These are phyloP conservation scores for Diploptera punctata DNA, from an alignment of 2,888 invertebrate genomes.

Conservation along the genomic window DNA sequence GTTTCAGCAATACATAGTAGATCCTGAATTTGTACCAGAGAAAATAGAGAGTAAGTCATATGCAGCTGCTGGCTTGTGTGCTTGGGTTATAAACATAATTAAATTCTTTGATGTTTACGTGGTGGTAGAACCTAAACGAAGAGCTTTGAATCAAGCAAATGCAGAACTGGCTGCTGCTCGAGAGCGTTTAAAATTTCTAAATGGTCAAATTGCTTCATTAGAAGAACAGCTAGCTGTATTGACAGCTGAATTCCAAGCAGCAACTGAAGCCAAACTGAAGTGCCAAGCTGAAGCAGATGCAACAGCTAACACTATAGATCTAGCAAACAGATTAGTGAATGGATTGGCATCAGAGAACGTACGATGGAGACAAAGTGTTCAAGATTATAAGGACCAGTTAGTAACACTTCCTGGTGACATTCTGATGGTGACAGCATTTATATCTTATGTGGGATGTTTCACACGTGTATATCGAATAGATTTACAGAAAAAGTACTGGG, in stretches of 20 bases:
- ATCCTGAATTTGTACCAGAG: constrained; percentile 84
- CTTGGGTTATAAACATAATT: constrained; percentile 94
- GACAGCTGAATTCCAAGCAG: constrained; percentile 84
- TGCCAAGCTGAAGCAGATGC: constrained; percentile 94
- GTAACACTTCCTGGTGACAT: constrained; percentile 89
- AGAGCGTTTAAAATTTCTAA: constrained; percentile 78
- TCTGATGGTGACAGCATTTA: constrained; percentile 87
- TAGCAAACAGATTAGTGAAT: constrained; percentile 91
- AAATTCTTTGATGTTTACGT: constrained; percentile 90
- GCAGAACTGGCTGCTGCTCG: constrained; percentile 82
- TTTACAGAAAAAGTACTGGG: constrained; percentile 79
- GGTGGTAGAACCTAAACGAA: constrained; percentile 90
- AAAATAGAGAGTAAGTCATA: constrained; percentile 84
- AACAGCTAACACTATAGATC: constrained; percentile 85
- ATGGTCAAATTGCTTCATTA: constrained; percentile 67
- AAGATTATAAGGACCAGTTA: constrained; percentile 69
- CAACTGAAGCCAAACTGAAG: constrained; percentile 83
- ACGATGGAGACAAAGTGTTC: constrained; percentile 76
- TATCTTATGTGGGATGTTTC: constrained; percentile 95
- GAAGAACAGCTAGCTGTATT: constrained; percentile 79
- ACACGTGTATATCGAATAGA: constrained; percentile 82
- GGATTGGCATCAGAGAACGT: constrained; percentile 93
- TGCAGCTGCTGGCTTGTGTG: constrained; percentile 91
- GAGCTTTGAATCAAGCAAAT: constrained; percentile 85
- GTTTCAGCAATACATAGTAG: constrained; percentile 60